Base-by-base conservation (phyloP, 2,113 vertebrate species). In the Eublepharis macularius region DNA sequence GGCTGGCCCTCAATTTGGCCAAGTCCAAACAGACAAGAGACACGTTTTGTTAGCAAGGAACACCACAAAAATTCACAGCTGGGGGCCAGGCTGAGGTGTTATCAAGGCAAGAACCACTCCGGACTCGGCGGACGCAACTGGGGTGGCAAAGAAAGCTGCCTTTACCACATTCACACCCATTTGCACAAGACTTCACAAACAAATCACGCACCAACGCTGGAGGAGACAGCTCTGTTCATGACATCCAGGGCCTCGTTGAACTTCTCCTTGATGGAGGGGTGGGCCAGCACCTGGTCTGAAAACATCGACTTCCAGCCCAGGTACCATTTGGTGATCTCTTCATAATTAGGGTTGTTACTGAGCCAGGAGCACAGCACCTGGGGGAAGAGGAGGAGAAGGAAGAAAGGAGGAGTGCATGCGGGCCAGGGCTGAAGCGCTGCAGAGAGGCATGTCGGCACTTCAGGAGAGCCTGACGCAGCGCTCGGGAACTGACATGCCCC, bases 261-360 rank as follows among this genome's bases (percentile, higher is more conserved):
- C 83, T 99, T 99, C 88, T 99, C 98, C 93, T 99, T 99, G 94
- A 99, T 95, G 0, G 98, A 96, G 0, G 98, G 97, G 75, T 98
- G 98, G 2, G 98, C 96, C 90, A 99, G 84, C 88, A 99, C 95
- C 57, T 96, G 95, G 83, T 99, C 99, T 9, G 98, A 99, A 92
- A 99, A 98, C 97, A 98, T 98, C 88, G 97, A 97, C 92, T 99
- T 99, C 99, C 99, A 99, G 11, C 98, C 98, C 84, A 99, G 95
- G 95, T 99, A 99, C 99, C 99, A 99, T 94, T 99, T 99, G 0
- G 98, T 99, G 86, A 99, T 98, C 95, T 99, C 99, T 84, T 99
- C 99, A 0, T 99, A 99, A 88, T 99, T 99, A 14, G 98, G 98
- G 93, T 97, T 99, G 93, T 99, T 99, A 91, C 98, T 99, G 73